Conservation (phyloP, 2,797 vertebrate species). For the Scolopax bukidnonensis region DNA sequence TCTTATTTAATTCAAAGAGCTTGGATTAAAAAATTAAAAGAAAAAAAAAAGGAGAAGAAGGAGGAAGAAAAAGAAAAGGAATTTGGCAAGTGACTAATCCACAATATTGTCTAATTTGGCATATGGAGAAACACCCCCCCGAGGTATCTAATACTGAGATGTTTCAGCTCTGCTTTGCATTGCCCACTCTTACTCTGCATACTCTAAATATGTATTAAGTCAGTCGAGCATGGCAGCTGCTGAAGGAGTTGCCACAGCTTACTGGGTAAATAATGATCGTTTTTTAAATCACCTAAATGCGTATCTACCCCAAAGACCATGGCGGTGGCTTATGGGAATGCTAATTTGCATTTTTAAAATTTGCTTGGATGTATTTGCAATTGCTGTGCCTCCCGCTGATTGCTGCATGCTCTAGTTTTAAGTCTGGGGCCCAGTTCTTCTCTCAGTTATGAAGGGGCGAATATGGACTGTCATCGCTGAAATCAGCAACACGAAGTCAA, state of each 20-base stretch:
- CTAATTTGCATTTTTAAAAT: constrained; percentile 68
- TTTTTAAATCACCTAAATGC: constrained; percentile 66
- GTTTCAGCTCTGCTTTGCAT: constrained; percentile 57
- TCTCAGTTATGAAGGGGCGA: background rate
- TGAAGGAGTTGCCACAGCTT: constrained; percentile 68
- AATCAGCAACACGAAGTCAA: background rate
- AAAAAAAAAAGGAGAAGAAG: background rate
- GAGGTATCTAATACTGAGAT: constrained; percentile 62
- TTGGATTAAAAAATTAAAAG: constrained; percentile 48
- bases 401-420: constrained; percentile 12
- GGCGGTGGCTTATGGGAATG: constrained; percentile 37
- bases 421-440: background rate
- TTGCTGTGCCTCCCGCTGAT: background rate
- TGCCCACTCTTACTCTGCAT: constrained; percentile 66
- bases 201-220: constrained; percentile 73
- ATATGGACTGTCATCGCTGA: background rate
- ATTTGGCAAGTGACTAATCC: constrained; percentile 71
- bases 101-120: constrained; percentile 71
- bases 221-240: constrained; percentile 64
- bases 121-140: constrained; percentile 37
- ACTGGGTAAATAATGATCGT: constrained; percentile 69
- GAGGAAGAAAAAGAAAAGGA: background rate
- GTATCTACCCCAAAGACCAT: constrained; percentile 61
- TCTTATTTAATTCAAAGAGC: constrained; percentile 29
- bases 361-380: background rate